Evolutionary conservation across 2,113 vertebrate genomes (phyloP).

Genomic region (Copsychus sechellarum): DNA sequence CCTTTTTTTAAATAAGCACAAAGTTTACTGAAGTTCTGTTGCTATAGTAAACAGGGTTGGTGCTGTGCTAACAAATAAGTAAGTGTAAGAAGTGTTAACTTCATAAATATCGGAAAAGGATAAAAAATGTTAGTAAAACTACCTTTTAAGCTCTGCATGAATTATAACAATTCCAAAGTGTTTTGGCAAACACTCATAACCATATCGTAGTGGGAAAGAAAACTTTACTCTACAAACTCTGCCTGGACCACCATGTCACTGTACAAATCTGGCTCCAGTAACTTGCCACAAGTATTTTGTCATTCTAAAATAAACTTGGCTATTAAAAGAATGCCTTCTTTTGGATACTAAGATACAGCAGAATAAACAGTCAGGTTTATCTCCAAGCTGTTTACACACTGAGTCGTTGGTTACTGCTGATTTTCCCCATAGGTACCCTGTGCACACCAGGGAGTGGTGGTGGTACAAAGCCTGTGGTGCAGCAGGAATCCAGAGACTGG

Average conservation of each 20-base stretch:
- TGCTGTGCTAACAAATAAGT: background rate
- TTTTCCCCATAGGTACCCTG: background rate
- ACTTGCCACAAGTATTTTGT: background rate
- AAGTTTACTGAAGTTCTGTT: conserved; percentile 1
- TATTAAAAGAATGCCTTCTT: background rate
- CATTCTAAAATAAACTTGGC: background rate
- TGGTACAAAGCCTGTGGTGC: background rate
- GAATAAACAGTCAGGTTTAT: background rate
- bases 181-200: background rate
- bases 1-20: background rate
- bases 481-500: background rate
- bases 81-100: background rate
- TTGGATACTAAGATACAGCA: background rate
- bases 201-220: background rate
- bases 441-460: background rate
- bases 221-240: background rate
- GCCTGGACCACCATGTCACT: background rate
- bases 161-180: background rate
- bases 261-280: background rate
- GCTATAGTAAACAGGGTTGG: background rate
- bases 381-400: background rate
- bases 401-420: background rate
- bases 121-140: background rate
- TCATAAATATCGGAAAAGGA: background rate
- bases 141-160: background rate